These are phyloP conservation scores for Pelmatolapia mariae DNA, from an alignment of 2,113 vertebrate genomes.

Conservation along the genomic window DNA sequence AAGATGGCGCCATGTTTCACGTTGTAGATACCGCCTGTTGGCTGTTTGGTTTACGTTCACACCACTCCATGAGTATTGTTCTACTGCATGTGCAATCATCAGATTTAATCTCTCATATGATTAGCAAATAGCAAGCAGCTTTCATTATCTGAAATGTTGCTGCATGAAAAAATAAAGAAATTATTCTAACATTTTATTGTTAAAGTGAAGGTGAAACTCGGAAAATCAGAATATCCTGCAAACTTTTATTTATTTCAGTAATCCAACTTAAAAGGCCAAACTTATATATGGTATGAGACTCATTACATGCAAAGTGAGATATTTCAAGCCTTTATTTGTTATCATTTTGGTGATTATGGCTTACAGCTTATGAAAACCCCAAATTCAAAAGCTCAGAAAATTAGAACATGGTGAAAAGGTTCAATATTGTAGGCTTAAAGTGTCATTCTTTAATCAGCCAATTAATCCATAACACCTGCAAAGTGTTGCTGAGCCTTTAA, in stretches of 20 bases:
- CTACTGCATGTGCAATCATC: too few species aligned
- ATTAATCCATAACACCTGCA: not conserved
- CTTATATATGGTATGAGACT: not conserved
- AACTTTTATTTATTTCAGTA: not conserved
- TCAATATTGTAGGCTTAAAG: not conserved
- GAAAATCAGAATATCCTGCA: not conserved
- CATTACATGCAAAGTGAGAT: not conserved
- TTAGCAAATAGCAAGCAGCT: too few species aligned
- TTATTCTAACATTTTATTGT: too few species aligned
- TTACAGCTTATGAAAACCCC: not conserved
- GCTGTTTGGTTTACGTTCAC: too few species aligned
- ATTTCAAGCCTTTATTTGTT: not conserved
- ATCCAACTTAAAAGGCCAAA: not conserved
- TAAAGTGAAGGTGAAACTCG: not conserved
- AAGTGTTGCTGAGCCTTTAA: not conserved
- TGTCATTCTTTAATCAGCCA: not conserved
- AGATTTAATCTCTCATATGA: too few species aligned
- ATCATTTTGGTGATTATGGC: fast-evolving
- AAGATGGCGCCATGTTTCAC: too few species aligned
- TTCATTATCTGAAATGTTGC: too few species aligned
- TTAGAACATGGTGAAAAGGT: not conserved
- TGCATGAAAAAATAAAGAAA: too few species aligned
- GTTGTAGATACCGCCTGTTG: too few species aligned
- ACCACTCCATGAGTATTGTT: too few species aligned
- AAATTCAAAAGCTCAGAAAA: not conserved